phyloP scores from a whole-genome alignment of 2,797 vertebrate species.

The Argyrosomus regius region DNA sequence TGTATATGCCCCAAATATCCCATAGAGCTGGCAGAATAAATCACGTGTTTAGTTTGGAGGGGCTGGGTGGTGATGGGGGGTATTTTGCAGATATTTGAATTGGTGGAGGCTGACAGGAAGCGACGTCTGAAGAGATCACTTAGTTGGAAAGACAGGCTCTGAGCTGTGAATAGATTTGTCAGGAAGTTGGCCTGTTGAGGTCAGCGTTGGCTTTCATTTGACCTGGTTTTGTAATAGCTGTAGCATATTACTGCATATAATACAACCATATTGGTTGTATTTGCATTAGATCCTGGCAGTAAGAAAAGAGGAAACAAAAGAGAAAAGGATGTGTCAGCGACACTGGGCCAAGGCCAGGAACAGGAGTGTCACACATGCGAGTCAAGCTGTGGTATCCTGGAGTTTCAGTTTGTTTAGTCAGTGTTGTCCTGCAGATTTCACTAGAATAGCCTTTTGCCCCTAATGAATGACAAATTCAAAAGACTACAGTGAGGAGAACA shows the following conservation, averaged over 20 bases:
- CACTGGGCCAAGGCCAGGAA: not conserved
- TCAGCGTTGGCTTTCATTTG: not conserved
- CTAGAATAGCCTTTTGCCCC: slow-evolving; percentile 8
- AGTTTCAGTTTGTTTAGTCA: slow-evolving; percentile 41
- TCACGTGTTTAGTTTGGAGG: not conserved
- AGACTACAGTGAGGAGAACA: not conserved
- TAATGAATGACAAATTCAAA: slow-evolving; percentile 2
- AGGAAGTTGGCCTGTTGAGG: not conserved
- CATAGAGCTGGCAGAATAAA: not conserved
- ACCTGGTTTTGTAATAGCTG: not conserved
- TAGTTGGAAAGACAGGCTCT: not conserved
- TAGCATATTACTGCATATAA: too few species aligned
- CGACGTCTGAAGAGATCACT: not conserved
- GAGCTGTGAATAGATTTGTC: not conserved
- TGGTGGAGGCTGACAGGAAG: not conserved
- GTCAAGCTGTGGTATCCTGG: not conserved
- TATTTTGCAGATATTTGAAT: not conserved
- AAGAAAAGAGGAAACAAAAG: slow-evolving; percentile 5
- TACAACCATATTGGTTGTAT: not conserved
- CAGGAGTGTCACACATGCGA: not conserved
- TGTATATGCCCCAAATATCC: not conserved
- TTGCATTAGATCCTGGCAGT: not conserved
- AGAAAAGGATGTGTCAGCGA: not conserved
- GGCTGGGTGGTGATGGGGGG: not conserved
- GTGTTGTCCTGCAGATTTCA: slow-evolving; percentile 1